Conservation (phyloP, 2,797 vertebrate genomes). For the Microctenopoma lineatum region DNA sequence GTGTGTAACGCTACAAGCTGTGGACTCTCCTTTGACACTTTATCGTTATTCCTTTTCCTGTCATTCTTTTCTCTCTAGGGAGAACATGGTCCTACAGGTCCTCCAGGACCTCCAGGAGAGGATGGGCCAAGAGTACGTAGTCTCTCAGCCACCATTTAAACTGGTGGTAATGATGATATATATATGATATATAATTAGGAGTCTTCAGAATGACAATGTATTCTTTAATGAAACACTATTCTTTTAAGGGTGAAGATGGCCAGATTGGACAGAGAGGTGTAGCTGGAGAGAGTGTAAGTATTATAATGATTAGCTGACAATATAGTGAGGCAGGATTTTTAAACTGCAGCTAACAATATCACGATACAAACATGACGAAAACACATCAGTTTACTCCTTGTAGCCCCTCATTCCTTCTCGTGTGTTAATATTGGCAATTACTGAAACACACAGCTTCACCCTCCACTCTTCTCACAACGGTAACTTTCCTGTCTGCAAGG, state of each 20-base stretch:
- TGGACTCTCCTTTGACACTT: conserved; percentile 21
- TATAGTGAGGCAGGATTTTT: neutral
- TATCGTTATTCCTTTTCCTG: conserved; percentile 25
- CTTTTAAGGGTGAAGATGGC: conserved; percentile 93
- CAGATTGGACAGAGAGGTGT: conserved; percentile 95
- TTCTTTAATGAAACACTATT: conserved; percentile 5
- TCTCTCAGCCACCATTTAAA: neutral
- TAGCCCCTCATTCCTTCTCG: conserved; percentile 20
- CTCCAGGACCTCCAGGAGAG: conserved; percentile 93
- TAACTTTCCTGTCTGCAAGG: conserved; percentile 53
- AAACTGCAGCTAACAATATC: neutral
- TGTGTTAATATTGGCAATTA: conserved; percentile 41
- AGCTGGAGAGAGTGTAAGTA: conserved; percentile 95
- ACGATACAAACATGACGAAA: conserved; percentile 19
- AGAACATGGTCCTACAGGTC: conserved; percentile 89
- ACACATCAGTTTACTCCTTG: neutral
- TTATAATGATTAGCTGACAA: conserved; percentile 32
- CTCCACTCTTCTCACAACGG: conserved; percentile 18
- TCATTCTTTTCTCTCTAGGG: conserved; percentile 82
- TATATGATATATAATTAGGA: neutral
- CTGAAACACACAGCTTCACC: conserved; percentile 33
- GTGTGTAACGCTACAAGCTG: neutral
- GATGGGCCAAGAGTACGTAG: conserved; percentile 92
- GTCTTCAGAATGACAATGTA: neutral
- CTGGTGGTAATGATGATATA: too few species aligned